Conservation (phyloP, 2,113 vertebrate genomes). For the Muntiacus reevesi region DNA sequence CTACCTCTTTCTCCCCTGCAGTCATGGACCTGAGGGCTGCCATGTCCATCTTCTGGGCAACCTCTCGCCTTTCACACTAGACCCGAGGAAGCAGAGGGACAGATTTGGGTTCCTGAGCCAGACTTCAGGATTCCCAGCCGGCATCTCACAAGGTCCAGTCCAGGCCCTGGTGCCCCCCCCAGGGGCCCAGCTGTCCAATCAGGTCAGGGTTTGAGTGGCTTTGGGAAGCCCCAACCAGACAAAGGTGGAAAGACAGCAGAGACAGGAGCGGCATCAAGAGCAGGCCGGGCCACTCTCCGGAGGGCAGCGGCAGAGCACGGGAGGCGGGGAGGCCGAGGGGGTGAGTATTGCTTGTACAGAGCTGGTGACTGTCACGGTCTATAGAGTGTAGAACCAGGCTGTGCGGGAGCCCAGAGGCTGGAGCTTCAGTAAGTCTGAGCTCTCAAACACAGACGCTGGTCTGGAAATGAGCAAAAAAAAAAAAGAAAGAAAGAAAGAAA, state of each 20-base stretch:
- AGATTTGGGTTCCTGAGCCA: neutral
- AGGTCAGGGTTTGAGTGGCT: neutral
- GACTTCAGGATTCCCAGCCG: neutral
- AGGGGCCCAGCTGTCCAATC: neutral
- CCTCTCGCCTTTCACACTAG: neutral
- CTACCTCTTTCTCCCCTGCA: neutral
- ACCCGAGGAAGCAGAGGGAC: neutral
- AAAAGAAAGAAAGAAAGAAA: neutral
- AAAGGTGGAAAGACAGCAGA: conserved; percentile 16
- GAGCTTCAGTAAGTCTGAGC: neutral
- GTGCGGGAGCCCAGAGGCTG: neutral
- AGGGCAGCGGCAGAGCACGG: neutral
- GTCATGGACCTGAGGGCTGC: neutral
- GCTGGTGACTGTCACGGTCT: conserved; percentile 60
- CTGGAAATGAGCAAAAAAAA: conserved; percentile 24
- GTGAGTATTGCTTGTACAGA: conserved; percentile 71
- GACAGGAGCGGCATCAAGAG: neutral
- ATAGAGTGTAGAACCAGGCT: neutral
- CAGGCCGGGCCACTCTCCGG: neutral
- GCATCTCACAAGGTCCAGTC: neutral
- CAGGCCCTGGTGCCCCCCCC: neutral
- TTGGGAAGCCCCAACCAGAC: neutral
- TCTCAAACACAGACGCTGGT: neutral
- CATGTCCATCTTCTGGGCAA: neutral
- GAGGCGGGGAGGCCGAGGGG: neutral